Conservation (phyloP, 2,888 invertebrate genomes). For the Geophilus truncorum region DNA sequence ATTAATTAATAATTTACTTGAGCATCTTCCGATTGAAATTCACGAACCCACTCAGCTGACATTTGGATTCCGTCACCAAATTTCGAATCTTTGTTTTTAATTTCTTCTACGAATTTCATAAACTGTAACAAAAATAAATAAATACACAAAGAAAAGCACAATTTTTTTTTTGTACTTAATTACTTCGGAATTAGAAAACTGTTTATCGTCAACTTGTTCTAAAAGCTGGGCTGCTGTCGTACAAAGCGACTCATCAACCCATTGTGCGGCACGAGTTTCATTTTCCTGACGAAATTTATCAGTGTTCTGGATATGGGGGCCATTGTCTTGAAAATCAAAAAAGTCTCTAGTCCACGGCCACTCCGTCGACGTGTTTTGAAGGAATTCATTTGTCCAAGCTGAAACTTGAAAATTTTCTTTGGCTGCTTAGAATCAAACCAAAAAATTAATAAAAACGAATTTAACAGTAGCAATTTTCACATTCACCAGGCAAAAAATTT, state of each 20-base stretch:
- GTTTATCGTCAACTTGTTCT: conserved; percentile 56
- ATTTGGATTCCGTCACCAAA: conserved; percentile 37
- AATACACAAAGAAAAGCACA: neutral
- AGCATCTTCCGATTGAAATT: conserved; percentile 37
- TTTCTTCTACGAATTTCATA: conserved; percentile 21
- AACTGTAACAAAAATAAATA: neutral
- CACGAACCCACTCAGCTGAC: conserved; percentile 38
- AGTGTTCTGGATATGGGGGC: neutral
- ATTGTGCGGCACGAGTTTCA: neutral
- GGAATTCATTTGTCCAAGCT: neutral
- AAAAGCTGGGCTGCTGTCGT: conserved; percentile 53
- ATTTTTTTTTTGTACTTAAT: neutral
- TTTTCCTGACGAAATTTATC: neutral
- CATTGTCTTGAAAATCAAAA: neutral
- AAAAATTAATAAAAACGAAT: no score
- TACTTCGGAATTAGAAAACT: conserved; percentile 65
- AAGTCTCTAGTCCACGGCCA: conserved; percentile 31
- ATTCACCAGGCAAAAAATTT: conserved; percentile 37
- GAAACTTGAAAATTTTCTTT: neutral
- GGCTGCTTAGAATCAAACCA: no score
- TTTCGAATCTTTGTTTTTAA: conserved; percentile 33
- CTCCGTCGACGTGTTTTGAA: neutral
- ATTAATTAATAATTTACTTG: conserved; percentile 35
- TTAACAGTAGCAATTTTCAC: neutral
- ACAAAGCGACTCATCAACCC: conserved; percentile 57